Percentiles rank a stretch among this genome's conserved stretches.
These are phyloP conservation scores for Tiphia femorata DNA, from an alignment of 2,888 invertebrate genomes.

Conservation along the genomic window DNA sequence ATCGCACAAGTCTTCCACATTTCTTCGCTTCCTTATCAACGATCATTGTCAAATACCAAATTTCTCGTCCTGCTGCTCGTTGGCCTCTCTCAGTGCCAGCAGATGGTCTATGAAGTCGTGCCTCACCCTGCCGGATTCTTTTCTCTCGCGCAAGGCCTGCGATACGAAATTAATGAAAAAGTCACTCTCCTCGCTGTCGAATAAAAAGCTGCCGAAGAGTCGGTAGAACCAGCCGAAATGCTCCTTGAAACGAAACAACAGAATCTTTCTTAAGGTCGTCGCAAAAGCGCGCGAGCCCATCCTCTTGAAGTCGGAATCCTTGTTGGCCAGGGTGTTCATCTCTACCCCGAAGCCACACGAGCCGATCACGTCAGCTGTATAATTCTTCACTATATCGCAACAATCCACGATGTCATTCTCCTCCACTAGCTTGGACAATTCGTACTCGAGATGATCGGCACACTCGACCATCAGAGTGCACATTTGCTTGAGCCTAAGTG, in stretches of 20 bases:
- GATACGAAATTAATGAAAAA: constrained; percentile 54
- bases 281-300: too few relatives aligned
- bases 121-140: constrained; percentile 55
- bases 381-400: constrained; percentile 63
- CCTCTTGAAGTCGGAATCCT: constrained; percentile 62
- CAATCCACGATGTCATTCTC: constrained; percentile 41
- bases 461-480: constrained; percentile 62
- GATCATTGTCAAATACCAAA: too few relatives aligned
- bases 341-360: constrained; percentile 68
- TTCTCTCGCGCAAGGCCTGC: constrained; percentile 56
- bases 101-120: constrained; percentile 67
- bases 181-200: constrained; percentile 38
- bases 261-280: constrained; percentile 53
- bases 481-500: constrained; percentile 70
- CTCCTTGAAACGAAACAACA: constrained; percentile 22
- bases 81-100: too few relatives aligned
- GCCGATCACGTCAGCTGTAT: constrained; percentile 69
- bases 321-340: constrained; percentile 62
- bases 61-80: too few relatives aligned
- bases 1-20: too few relatives aligned
- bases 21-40: too few relatives aligned
- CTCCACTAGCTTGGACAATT: constrained; percentile 38
- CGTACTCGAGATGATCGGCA: constrained; percentile 52
- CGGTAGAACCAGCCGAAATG: constrained; percentile 39
- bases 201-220: constrained; percentile 32